phyloP scores from a whole-genome alignment of 2,888 invertebrate species.

The Cetonia aurata region DNA sequence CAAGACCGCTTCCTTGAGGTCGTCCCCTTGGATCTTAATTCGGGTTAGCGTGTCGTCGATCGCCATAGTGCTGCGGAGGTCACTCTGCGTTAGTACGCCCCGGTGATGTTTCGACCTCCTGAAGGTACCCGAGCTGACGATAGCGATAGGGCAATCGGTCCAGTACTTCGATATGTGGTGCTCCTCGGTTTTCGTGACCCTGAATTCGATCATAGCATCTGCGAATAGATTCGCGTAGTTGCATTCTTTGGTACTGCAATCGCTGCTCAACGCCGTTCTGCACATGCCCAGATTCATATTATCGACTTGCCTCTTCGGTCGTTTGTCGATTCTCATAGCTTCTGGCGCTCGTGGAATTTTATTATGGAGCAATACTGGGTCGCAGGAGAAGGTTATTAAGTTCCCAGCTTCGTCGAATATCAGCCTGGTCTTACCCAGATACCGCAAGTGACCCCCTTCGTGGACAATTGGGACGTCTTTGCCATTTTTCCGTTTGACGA shows the following conservation, averaged over 20 bases:
- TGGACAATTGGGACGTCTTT: conserved; percentile 78
- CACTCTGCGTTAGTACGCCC: conserved; percentile 67
- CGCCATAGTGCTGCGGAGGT: conserved; percentile 80
- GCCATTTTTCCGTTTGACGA: neutral
- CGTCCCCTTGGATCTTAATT: conserved; percentile 75
- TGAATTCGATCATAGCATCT: conserved; percentile 79
- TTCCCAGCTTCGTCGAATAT: conserved; percentile 81
- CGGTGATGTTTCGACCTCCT: conserved; percentile 74
- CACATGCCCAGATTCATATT: conserved; percentile 74
- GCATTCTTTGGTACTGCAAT: conserved; percentile 82
- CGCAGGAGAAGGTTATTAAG: conserved; percentile 75
- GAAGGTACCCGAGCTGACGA: conserved; percentile 84
- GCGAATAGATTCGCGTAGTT: conserved; percentile 87
- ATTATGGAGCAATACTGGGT: conserved; percentile 80
- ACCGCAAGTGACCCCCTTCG: conserved; percentile 92
- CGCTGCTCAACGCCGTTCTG: conserved; percentile 69
- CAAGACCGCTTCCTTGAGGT: conserved; percentile 68
- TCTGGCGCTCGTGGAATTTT: conserved; percentile 76
- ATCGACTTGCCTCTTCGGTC: conserved; percentile 70
- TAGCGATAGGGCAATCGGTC: conserved; percentile 82
- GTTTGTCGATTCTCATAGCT: conserved; percentile 68
- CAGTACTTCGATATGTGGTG: conserved; percentile 71
- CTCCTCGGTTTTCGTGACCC: conserved; percentile 54
- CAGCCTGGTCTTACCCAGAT: conserved; percentile 81
- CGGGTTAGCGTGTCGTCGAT: conserved; percentile 77